Conservation (phyloP, 2,888 invertebrate species). For the Sinotaia quadrata region DNA sequence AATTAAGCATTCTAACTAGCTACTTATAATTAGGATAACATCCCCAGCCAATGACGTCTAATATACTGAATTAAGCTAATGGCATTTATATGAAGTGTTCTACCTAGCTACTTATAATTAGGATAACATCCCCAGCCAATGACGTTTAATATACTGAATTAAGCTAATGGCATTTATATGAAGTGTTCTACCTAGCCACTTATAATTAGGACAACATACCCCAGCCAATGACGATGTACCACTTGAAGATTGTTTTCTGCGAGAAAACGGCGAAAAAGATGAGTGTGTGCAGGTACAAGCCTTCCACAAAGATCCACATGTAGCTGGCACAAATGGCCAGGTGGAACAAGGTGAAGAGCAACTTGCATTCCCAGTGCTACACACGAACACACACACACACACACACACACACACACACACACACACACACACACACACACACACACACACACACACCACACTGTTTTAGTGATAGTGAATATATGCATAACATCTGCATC, state of each 20-base stretch:
- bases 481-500: too few relatives aligned
- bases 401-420: neutral
- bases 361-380: slow-evolving; percentile 78
- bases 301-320: slow-evolving; percentile 82
- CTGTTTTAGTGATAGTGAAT: too few relatives aligned
- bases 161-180: too few relatives aligned
- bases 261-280: slow-evolving; percentile 79
- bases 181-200: too few relatives aligned
- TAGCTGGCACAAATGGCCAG: slow-evolving; percentile 80
- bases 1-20: too few relatives aligned
- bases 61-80: too few relatives aligned
- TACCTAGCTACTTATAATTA: too few relatives aligned
- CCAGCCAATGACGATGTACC: slow-evolving; percentile 79
- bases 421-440: slow-evolving; percentile 3
- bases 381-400: slow-evolving; percentile 9
- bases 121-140: slow-evolving; percentile 78
- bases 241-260: slow-evolving; percentile 76
- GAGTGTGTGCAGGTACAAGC: slow-evolving; percentile 79
- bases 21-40: too few relatives aligned
- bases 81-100: too few relatives aligned
- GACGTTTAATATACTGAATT: too few relatives aligned
- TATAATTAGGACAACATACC: slow-evolving; percentile 73
- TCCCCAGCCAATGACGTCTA: too few relatives aligned
- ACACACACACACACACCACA: neutral
- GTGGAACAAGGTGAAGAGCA: slow-evolving; percentile 78